A percentile compares a stretch with the other conserved stretches of the same genome.
Evolutionary conservation across 2,797 vertebrate species (phyloP).

Genomic region (Pitangus sulphuratus): DNA sequence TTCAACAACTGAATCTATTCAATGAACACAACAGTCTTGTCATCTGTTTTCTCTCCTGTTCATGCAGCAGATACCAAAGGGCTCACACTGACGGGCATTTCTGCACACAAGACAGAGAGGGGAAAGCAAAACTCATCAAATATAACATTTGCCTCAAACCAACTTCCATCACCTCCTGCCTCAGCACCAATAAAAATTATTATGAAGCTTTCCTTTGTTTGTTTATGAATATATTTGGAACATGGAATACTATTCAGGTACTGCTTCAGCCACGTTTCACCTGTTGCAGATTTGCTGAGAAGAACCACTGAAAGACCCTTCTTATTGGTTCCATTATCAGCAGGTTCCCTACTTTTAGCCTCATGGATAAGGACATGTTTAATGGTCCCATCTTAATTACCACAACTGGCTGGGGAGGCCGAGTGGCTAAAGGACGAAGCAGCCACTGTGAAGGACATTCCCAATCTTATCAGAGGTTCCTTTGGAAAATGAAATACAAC

Average conservation of each 20-base stretch:
- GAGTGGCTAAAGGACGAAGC: constrained; percentile 10
- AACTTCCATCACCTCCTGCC: fast-evolving
- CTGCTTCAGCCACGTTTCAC: neutral
- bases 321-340: neutral
- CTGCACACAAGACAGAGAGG: neutral
- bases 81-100: neutral
- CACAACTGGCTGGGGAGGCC: neutral
- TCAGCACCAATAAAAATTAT: neutral
- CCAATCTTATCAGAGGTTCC: constrained; percentile 7
- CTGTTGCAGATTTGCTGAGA: neutral
- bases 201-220: neutral
- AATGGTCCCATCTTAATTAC: constrained; percentile 13
- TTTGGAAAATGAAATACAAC: neutral
- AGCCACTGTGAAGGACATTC: neutral
- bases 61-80: neutral
- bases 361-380: neutral
- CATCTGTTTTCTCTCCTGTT: neutral
- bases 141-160: neutral
- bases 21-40: neutral
- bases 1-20: neutral
- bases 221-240: neutral
- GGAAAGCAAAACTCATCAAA: neutral
- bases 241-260: neutral
- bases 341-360: neutral
- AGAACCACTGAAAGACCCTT: neutral